Evolutionary conservation across 2,888 invertebrate species (phyloP).

Genomic region (Patella depressa): DNA sequence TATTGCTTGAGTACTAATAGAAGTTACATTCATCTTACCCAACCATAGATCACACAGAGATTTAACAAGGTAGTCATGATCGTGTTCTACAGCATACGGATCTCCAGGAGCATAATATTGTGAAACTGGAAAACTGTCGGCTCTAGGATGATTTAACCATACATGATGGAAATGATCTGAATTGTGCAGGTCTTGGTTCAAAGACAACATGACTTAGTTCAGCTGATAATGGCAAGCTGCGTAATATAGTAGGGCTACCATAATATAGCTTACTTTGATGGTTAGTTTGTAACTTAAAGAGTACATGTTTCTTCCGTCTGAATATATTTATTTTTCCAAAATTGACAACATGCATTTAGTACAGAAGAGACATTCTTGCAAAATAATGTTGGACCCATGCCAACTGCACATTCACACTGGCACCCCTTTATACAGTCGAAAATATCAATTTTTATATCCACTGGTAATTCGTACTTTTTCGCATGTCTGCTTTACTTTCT

Average conservation of each 20-base stretch:
- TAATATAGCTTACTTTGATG: no score
- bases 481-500: not conserved
- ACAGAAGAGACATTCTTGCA: slow-evolving; percentile 15
- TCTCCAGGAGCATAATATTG: no score
- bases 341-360: no score
- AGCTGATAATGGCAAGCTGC: no score
- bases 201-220: no score
- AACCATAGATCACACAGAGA: not conserved
- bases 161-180: no score
- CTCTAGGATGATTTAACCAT: no score
- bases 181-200: no score
- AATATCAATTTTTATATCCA: not conserved
- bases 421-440: not conserved
- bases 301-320: no score
- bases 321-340: no score
- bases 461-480: not conserved
- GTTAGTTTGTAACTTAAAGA: no score
- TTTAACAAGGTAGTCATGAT: not conserved
- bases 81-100: not conserved
- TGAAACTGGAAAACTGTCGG: no score
- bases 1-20: not conserved
- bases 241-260: not conserved
- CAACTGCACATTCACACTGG: not conserved
- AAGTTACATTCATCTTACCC: not conserved
- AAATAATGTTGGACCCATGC: not conserved